Conservation (phyloP, 2,113 vertebrate genomes). For the Plecotus auritus region DNA sequence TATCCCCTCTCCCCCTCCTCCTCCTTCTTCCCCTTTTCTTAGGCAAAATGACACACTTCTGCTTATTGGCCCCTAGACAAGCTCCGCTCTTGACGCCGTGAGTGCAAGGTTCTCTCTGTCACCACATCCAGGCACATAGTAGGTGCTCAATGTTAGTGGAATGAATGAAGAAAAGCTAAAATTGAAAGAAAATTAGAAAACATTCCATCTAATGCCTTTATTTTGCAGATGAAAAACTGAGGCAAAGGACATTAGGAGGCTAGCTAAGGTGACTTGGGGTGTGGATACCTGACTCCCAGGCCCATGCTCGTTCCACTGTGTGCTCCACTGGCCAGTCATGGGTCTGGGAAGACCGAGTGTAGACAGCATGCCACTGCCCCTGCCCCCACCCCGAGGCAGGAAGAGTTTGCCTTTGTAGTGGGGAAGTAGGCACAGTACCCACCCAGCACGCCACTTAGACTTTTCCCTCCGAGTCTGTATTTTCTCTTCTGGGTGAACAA, state of each 20-base stretch:
- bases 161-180: background rate
- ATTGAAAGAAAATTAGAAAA: background rate
- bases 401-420: too few relatives aligned
- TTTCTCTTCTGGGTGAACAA: background rate
- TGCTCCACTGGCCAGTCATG: background rate
- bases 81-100: too few relatives aligned
- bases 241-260: background rate
- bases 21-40: background rate
- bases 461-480: background rate
- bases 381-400: too few relatives aligned
- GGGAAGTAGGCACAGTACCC: rapidly evolving
- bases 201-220: background rate
- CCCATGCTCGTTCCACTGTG: background rate
- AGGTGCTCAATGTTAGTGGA: background rate
- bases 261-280: background rate
- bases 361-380: too few relatives aligned
- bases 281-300: background rate
- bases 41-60: background rate
- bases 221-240: background rate
- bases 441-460: background rate
- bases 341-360: background rate
- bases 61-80: background rate
- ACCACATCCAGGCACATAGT: background rate
- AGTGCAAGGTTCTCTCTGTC: background rate
- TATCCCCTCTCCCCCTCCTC: rapidly evolving